A percentile compares a stretch with the other conserved stretches of the same genome.
Evolutionary conservation across 1,140 invertebrate species (phyloP).

Genomic region (Stratiolaelaps scimitus): DNA sequence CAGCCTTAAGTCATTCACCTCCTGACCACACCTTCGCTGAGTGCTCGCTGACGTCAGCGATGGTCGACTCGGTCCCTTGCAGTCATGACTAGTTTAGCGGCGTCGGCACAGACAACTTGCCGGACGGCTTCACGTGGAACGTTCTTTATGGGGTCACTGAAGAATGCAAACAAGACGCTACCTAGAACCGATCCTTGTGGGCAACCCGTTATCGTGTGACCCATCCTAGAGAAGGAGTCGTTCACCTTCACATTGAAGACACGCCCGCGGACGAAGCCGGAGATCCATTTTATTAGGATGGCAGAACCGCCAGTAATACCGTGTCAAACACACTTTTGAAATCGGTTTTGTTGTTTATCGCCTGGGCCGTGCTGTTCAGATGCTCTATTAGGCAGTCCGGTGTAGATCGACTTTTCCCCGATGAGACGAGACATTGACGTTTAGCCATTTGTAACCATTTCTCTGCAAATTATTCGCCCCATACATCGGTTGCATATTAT

Average conservation of each 20-base stretch:
- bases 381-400: no score
- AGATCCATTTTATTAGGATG: not conserved
- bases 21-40: not conserved
- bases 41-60: not conserved
- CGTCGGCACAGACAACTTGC: not conserved
- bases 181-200: not conserved
- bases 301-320: not conserved
- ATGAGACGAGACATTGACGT: no score
- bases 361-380: no score
- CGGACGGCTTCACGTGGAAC: not conserved
- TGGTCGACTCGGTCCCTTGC: not conserved
- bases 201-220: not conserved
- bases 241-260: slow-evolving; percentile 11
- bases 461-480: no score
- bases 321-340: no score
- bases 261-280: not conserved
- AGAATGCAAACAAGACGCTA: not conserved
- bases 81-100: not conserved
- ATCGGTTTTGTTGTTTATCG: no score
- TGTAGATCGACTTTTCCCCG: no score
- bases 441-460: no score
- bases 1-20: not conserved
- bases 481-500: no score
- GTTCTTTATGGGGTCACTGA: not conserved
- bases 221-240: not conserved